These are phyloP conservation scores for Melipona beecheii DNA, from an alignment of 2,888 invertebrate species.

Conservation along the genomic window DNA sequence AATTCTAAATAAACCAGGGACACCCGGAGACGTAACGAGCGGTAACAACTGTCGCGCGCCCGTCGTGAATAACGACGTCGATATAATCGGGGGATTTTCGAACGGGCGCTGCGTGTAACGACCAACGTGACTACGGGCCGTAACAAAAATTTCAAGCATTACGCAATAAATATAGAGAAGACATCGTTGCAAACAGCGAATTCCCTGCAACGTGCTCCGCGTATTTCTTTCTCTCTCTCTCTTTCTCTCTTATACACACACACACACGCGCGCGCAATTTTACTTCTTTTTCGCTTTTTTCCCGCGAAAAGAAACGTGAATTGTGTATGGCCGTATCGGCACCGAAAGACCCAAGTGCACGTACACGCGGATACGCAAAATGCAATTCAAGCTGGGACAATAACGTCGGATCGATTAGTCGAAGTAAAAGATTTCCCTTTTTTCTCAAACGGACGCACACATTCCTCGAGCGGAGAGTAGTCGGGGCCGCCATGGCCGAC, in stretches of 20 bases:
- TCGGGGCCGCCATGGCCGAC: conserved; percentile 8
- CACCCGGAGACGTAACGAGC: conserved; percentile 51
- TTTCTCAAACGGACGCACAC: neutral
- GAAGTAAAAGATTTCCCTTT: conserved; percentile 3
- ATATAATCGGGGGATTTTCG: conserved; percentile 64
- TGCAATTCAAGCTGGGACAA: neutral
- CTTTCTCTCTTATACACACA: too few relatives aligned
- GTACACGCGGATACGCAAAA: neutral
- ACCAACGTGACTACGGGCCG: conserved; percentile 55
- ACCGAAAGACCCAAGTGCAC: too few relatives aligned
- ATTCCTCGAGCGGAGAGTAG: neutral
- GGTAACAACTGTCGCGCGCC: conserved; percentile 52
- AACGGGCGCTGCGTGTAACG: conserved; percentile 52
- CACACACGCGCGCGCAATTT: too few relatives aligned
- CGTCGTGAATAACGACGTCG: conserved; percentile 61
- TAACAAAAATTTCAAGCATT: conserved; percentile 54
- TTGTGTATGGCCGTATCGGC: neutral
- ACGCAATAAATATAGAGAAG: conserved; percentile 47
- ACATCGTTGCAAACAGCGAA: conserved; percentile 33
- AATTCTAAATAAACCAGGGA: conserved; percentile 56
- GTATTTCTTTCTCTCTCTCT: neutral
- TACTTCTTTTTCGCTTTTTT: neutral
- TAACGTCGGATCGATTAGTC: conserved; percentile 9
- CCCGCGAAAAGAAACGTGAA: neutral
- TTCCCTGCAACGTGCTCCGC: conserved; percentile 16